Conservation (phyloP, 2,113 vertebrate genomes). For the Petaurus breviceps region DNA sequence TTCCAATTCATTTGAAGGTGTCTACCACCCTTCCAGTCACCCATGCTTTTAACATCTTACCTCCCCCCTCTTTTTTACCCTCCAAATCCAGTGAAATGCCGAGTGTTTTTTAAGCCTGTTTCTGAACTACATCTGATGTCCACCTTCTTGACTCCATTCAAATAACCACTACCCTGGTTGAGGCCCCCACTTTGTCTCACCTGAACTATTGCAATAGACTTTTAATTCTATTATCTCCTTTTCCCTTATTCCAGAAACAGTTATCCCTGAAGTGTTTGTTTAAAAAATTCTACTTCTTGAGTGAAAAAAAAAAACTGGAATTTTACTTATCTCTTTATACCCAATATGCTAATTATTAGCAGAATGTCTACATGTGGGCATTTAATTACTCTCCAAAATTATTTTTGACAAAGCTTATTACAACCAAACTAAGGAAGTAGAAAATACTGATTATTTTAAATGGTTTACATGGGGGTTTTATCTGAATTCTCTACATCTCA, state of each 20-base stretch:
- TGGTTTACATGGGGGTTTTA: not conserved
- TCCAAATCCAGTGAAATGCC: not conserved
- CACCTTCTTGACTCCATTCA: not conserved
- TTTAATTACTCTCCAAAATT: constrained; percentile 35
- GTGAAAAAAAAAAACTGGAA: not conserved
- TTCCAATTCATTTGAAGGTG: not conserved
- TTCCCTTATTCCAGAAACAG: not conserved
- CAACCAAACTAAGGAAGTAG: not conserved
- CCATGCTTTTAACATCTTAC: not conserved
- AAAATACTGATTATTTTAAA: constrained; percentile 30
- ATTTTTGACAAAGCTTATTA: constrained; percentile 46
- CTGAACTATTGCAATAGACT: not conserved
- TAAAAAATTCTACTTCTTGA: not conserved
- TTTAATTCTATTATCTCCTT: not conserved
- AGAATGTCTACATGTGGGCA: constrained; percentile 20
- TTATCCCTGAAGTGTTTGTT: too few species aligned
- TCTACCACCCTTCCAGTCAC: not conserved
- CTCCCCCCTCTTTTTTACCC: not conserved
- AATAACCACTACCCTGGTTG: not conserved
- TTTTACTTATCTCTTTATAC: not conserved
- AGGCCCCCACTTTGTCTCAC: not conserved
- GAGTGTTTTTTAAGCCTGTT: not conserved
- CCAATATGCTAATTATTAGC: constrained; percentile 60
- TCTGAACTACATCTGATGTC: not conserved
- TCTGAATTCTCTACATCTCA: not conserved